phyloP scores from a whole-genome alignment of 2,113 vertebrate genomes.

The Calonectris borealis region DNA sequence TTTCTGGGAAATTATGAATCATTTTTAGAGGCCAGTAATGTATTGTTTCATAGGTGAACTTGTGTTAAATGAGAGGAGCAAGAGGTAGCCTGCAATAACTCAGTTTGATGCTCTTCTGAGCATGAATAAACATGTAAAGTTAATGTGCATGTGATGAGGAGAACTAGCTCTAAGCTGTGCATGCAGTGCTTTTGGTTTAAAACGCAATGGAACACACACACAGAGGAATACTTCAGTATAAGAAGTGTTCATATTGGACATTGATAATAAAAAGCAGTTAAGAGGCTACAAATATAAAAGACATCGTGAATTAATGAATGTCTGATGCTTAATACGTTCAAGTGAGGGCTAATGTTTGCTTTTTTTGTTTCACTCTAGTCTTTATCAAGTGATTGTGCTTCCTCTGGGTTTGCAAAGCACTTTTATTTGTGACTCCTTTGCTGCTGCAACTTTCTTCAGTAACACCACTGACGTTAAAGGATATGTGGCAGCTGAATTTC shows the following conservation, averaged over 20 bases:
- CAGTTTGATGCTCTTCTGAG: neutral
- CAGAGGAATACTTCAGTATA: neutral
- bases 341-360: neutral
- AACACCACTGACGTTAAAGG: conserved; percentile 56
- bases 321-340: neutral
- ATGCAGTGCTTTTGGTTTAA: neutral
- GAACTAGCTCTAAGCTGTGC: neutral
- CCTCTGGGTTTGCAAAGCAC: conserved; percentile 74
- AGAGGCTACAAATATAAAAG: neutral
- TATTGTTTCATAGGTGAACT: neutral
- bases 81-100: neutral
- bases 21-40: neutral
- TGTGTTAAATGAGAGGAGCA: neutral
- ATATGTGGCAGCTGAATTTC: conserved; percentile 86
- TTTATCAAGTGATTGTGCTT: conserved; percentile 92
- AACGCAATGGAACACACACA: neutral
- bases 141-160: neutral
- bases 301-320: neutral
- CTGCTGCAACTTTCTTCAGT: conserved; percentile 63
- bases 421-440: conserved; percentile 83
- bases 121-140: neutral
- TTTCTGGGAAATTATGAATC: neutral
- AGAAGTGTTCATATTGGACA: accelerated
- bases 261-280: neutral
- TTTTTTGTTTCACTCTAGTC: conserved; percentile 74